Conservation (phyloP, 2,797 vertebrate genomes). For the Avahi laniger region DNA sequence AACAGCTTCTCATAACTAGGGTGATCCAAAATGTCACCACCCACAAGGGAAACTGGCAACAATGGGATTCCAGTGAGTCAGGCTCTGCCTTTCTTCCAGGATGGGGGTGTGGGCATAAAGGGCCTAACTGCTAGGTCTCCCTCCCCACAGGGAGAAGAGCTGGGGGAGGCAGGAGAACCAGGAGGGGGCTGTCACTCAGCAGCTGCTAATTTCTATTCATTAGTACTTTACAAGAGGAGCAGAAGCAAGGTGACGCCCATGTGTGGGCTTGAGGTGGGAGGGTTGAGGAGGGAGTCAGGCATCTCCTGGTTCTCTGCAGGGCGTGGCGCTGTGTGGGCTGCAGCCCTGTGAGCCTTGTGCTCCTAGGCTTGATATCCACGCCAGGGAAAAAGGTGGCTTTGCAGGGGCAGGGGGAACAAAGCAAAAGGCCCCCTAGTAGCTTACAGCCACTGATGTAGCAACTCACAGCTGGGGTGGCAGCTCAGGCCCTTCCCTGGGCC, state of each 20-base stretch:
- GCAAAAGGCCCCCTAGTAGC: not conserved
- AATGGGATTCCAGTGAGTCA: slow-evolving; percentile 70
- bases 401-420: not conserved
- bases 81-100: slow-evolving; percentile 50
- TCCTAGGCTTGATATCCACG: not conserved
- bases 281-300: not conserved
- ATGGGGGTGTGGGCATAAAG: slow-evolving; percentile 57
- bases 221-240: slow-evolving; percentile 65
- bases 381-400: not conserved
- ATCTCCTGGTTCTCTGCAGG: slow-evolving; percentile 25
- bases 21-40: slow-evolving; percentile 59
- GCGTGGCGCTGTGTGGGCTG: not conserved
- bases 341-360: not conserved
- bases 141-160: slow-evolving; percentile 43
- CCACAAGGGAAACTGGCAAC: slow-evolving; percentile 58
- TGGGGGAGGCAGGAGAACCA: slow-evolving; percentile 52
- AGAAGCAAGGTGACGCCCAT: slow-evolving; percentile 33
- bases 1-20: slow-evolving; percentile 38
- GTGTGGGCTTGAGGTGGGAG: slow-evolving; percentile 63
- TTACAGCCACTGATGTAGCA: not conserved
- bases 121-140: slow-evolving; percentile 4
- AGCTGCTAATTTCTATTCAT: slow-evolving; percentile 75
- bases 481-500: not conserved
- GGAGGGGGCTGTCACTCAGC: slow-evolving; percentile 72
- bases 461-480: not conserved